Base-by-base conservation (phyloP, 2,888 invertebrate genomes). In the Malachius bipustulatus region DNA sequence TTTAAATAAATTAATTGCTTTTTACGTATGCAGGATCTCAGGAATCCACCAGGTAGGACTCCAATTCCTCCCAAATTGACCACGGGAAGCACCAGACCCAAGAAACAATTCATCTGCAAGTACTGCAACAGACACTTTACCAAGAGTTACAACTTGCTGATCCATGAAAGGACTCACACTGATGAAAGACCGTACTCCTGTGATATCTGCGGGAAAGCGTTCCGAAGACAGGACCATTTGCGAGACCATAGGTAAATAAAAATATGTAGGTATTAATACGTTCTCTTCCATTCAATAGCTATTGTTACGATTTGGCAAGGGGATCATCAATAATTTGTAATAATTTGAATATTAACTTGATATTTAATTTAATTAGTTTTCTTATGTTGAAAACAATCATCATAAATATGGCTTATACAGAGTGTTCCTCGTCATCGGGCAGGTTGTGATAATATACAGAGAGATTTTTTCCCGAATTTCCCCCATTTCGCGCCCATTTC, bases 91-190 rank as follows among this genome's bases (percentile, higher is more conserved):
- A 43, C 54, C 2, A 67, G 80, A 43, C 80, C 80, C 30, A 80
- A 80, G 60, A 80, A 80, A 49, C 80, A 96, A 65, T 96, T 93
- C 66, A 94, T 97, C 56, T 97, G 96, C 73, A 89, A 91, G 66
- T 96, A 84, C 65, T 97, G 97, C 69, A 83, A 88, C 59, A 76
- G 96, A 24, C 90, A 94, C 59, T 97, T 97, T 66, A 96, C 94
- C 45, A 97, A 97, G 64, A 90, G 91, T 32, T 97, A 97, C 71
- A 97, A 97, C 63, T 71, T 97, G 50, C 73, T 96, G 53, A 97
- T 97, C 50, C 96, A 97, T 62, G 96, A 94, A 61, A 73, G 93
- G 54, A 97, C 94, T 2, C 96, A 96, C 62, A 96, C 94, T 24
- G 91, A 94, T 59, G 94, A 96, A 64, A 71, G 94, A 41, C 94